Conservation (phyloP, 2,797 vertebrate species). For the Trachops cirrhosus region DNA sequence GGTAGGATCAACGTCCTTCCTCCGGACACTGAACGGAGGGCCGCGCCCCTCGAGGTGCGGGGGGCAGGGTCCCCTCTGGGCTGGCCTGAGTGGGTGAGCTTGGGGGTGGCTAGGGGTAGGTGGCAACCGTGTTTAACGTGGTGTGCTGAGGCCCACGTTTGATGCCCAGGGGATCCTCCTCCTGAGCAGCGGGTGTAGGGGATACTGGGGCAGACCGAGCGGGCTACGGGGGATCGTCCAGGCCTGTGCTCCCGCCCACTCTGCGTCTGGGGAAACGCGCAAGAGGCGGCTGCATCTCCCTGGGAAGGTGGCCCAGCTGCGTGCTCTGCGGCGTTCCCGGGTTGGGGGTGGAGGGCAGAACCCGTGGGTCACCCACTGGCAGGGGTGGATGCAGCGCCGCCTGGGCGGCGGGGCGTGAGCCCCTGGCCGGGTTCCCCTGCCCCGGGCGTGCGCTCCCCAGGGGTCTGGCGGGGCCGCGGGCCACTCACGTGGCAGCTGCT, state of each 20-base stretch:
- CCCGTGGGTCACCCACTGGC: background rate
- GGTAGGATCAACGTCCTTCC: background rate
- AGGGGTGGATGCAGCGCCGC: background rate
- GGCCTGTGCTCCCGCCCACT: background rate
- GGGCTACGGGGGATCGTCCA: background rate
- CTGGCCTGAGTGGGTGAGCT: background rate
- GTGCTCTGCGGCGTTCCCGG: background rate
- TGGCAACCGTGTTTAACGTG: background rate
- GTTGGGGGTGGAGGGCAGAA: background rate
- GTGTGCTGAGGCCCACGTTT: background rate
- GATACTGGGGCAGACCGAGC: background rate
- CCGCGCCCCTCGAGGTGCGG: background rate
- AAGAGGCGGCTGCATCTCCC: background rate
- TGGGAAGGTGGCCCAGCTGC: background rate
- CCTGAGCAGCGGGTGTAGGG: background rate
- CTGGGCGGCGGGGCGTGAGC: background rate
- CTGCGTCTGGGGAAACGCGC: background rate
- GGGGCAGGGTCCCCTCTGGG: background rate
- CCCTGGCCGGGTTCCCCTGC: background rate
- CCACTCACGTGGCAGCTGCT: background rate
- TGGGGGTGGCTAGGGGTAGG: background rate
- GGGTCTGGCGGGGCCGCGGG: background rate
- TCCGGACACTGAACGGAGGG: fast-evolving
- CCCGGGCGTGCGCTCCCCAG: background rate
- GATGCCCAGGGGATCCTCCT: background rate